Evolutionary conservation across 2,888 invertebrate species (phyloP), one percentile per base, ranked within the genome.

Genomic region (Yponomeuta plumbellus): DNA sequence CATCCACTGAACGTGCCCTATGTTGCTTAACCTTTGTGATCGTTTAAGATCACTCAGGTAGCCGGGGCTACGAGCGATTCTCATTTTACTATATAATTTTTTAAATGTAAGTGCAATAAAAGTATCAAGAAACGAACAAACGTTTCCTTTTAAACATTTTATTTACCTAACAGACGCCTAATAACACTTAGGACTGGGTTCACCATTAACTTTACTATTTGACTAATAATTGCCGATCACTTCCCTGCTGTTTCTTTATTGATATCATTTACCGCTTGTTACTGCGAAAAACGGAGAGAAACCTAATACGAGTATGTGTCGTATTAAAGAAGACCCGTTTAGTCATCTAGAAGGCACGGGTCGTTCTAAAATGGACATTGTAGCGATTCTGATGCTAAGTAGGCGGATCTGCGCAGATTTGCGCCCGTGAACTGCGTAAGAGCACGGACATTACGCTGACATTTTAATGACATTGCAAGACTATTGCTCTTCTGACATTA

Each of bases 381-480:
- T 8, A 52, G 44, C 44, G 17, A 52, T 52, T 52, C 44, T 52
- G 44, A 52, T 52, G 44, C 44, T 3, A 52, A 52, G 44, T 52
- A 52, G 17, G 44, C 44, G 44, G 44, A 17, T 17, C 44, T 17
- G 17, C 44, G 44, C 44, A 52, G 44, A 52, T 52, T 17, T 52
- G 17, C 71, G 84, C 76, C 82, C 85, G 74, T 84, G 85, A 86
- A 84, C 84, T 78, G 78, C 79, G 77, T 74, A 80, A 80, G 80
- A 81, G 78, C 75, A 76, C 44, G 44, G 44, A 78, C 79, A 82
- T 80, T 86, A 84, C 86, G 87, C 79, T 84, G 83, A 84, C 85
- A 86, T 86, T 88, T 87, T 84, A 86, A 78, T 83, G 84, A 81
- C 84, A 85, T 80, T 83, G 84, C 81, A 72, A 78, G 78, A 79